Evolutionary conservation across 2,888 invertebrate species (phyloP).

Genomic region (Mechanitis messenoides): DNA sequence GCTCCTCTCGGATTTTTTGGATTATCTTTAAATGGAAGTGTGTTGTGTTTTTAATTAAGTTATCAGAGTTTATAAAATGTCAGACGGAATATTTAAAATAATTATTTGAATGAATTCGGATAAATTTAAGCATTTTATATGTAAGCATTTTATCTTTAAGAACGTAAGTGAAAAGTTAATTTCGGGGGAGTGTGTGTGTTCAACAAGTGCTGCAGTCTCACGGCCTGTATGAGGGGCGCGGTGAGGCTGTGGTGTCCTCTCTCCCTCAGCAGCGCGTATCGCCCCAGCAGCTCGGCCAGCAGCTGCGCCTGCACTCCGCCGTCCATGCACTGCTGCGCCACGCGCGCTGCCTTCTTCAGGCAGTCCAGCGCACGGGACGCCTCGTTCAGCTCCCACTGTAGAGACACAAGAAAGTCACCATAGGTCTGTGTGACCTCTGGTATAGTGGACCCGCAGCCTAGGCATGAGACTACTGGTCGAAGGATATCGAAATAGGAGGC

Average conservation of each 20-base stretch:
- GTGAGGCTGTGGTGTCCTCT: conserved; percentile 84
- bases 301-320: conserved; percentile 96
- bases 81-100: too few relatives aligned
- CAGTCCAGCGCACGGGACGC: conserved; percentile 95
- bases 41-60: conserved; percentile 1
- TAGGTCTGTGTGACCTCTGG: too few relatives aligned
- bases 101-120: too few relatives aligned
- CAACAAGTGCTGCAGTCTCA: conserved; percentile 30
- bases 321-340: conserved; percentile 99
- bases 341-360: conserved; percentile 94
- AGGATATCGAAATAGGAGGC: too few relatives aligned
- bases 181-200: too few relatives aligned
- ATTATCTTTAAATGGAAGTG: conserved; percentile 80
- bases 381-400: conserved; percentile 85
- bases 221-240: conserved; percentile 74
- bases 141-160: too few relatives aligned
- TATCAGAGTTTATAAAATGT: too few relatives aligned
- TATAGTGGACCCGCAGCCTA: background rate
- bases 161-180: too few relatives aligned
- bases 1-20: conserved; percentile 93
- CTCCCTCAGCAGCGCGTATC: conserved; percentile 95
- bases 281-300: conserved; percentile 94
- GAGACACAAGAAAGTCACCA: too few relatives aligned
- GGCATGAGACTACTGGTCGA: too few relatives aligned
- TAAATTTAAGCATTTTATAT: too few relatives aligned